Base-by-base conservation (phyloP, 2,797 vertebrate genomes). In the Catamblyrhynchus diadema region DNA sequence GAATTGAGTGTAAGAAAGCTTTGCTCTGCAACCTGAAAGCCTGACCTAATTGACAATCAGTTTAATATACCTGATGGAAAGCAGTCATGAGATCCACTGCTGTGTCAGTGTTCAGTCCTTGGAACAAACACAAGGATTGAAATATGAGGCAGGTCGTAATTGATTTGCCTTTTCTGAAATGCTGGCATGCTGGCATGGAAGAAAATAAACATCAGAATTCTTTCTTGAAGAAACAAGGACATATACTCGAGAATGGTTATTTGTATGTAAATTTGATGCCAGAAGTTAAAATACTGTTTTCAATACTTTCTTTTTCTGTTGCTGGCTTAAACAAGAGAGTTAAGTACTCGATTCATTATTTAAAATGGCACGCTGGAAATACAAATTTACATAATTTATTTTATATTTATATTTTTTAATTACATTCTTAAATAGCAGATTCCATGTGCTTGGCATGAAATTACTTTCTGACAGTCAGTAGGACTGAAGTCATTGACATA, bases 81-180 rank as follows among this genome's bases (percentile, higher is more conserved):
- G 79, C 56, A 89, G 90, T 82, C 67, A 41, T 61, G 83, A 79
- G 73, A 82, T 81, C 67, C 71, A 53, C 35, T 14, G n/a, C 91
- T 91, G 88, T 84, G 79, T 75, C 86, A 73, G 78, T 94, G 82
- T 82, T 88, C 81, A 87, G 17, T 79, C 78, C 83, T 64, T 93
- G 81, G 78, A 94, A 73, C 48, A 70, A 73, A 70, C 54, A 75
- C 70, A 62, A 50, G 56, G 81, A 48, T 92, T 80, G 91, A 91
- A 92, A 94, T 77, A 70, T 23, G 69, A 87, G 64, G 60, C 79
- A 91, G 84, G 61, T 70, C 64, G 12, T 51, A 77, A 94, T 64
- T 92, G 84, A 87, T 95, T 93, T 85, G 71, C 44, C 56, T 92
- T 87, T 79, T 92, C 67, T 92, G 81, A 91, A 92, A 85, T 70